Conservation (phyloP, 2,797 vertebrate genomes). For the Pelochelys cantorii region DNA sequence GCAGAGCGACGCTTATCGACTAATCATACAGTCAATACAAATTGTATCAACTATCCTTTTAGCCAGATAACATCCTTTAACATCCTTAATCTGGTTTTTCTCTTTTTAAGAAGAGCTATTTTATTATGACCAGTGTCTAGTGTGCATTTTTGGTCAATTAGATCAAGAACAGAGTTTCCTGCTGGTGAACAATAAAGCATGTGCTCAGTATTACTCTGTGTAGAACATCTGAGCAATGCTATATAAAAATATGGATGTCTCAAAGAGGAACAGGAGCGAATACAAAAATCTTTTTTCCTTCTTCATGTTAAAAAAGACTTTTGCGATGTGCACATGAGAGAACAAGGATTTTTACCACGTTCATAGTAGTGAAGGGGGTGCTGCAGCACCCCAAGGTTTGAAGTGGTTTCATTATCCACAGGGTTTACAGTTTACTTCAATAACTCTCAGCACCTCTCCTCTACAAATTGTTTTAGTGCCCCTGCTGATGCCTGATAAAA, state of each 20-base stretch:
- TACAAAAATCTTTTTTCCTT: background rate
- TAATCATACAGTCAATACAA: too few relatives aligned
- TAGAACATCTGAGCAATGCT: background rate
- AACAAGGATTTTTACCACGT: background rate
- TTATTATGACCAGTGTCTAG: background rate
- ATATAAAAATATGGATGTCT: background rate
- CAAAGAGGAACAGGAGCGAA: background rate
- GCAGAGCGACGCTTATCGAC: too few relatives aligned
- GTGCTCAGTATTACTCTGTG: fast-evolving
- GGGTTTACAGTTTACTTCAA: too few relatives aligned
- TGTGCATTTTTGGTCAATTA: background rate
- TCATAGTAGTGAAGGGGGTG: too few relatives aligned
- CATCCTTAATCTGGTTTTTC: too few relatives aligned
- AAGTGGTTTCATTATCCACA: too few relatives aligned
- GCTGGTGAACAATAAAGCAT: background rate
- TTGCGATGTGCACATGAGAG: background rate
- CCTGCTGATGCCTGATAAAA: too few relatives aligned
- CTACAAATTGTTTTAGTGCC: too few relatives aligned
- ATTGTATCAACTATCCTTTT: too few relatives aligned
- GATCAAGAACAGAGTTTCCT: background rate
- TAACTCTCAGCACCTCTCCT: too few relatives aligned
- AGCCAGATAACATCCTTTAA: too few relatives aligned
- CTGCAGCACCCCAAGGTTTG: too few relatives aligned
- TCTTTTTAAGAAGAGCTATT: background rate
- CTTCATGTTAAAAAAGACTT: background rate